Evolutionary conservation across 2,888 invertebrate species (phyloP).

Genomic region (Leptinotarsa tumamoca): DNA sequence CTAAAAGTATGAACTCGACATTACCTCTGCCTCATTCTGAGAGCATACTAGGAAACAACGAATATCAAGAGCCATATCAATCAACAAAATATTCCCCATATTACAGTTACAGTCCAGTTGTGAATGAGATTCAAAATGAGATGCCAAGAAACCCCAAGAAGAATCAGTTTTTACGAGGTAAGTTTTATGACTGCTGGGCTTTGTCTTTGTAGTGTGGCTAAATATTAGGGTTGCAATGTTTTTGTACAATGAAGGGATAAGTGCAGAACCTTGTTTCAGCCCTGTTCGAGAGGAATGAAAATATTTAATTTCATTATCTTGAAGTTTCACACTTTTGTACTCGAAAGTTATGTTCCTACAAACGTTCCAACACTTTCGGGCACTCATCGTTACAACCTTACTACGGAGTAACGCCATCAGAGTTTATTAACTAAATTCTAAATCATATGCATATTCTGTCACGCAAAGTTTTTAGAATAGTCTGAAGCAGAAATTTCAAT

Average conservation of each 20-base stretch:
- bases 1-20: conserved; percentile 68
- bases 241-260: not conserved
- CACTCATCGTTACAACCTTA: not conserved
- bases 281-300: not conserved
- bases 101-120: conserved; percentile 81
- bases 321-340: not conserved
- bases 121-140: conserved; percentile 79
- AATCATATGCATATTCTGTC: too few relatives aligned
- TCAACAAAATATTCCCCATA: conserved; percentile 81
- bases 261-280: not conserved
- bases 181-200: conserved; percentile 21
- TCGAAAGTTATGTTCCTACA: not conserved
- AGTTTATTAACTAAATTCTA: not conserved
- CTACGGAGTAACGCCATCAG: not conserved
- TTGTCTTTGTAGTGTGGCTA: not conserved
- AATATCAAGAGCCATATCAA: conserved; percentile 85
- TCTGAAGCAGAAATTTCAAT: too few relatives aligned
- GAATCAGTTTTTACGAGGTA: conserved; percentile 59
- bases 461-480: too few relatives aligned
- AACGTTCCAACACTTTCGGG: not conserved
- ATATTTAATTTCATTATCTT: not conserved
- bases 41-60: conserved; percentile 74
- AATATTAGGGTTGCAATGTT: not conserved
- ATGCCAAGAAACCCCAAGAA: conserved; percentile 67
- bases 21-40: conserved; percentile 70